A percentile compares a stretch with the other conserved stretches of the same genome.
Evolutionary conservation across 1,140 invertebrate species (phyloP).

Genomic region (Tigriopus japonicus): DNA sequence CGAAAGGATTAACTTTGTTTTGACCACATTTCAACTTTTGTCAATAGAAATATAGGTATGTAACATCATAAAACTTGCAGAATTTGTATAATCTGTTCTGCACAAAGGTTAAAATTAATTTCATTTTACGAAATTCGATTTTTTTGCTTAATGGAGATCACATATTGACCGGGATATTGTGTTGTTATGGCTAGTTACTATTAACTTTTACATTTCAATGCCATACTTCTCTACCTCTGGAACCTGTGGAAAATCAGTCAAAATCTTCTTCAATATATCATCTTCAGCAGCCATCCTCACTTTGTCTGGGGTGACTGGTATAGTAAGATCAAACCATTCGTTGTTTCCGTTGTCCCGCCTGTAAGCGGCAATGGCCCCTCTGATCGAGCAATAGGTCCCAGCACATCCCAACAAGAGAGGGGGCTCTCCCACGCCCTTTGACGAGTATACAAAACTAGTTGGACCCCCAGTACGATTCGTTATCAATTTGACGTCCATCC

Average conservation of each 20-base stretch:
- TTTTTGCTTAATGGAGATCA: too few species aligned
- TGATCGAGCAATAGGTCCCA: conserved; percentile 43
- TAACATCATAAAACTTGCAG: too few species aligned
- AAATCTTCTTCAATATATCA: background rate
- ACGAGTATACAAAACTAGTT: conserved; percentile 74
- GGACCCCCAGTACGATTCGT: conserved; percentile 71
- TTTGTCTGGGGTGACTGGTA: conserved; percentile 66
- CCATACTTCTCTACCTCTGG: too few species aligned
- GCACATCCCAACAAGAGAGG: conserved; percentile 76
- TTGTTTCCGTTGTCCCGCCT: conserved; percentile 42
- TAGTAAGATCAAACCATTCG: conserved; percentile 46
- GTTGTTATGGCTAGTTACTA: too few species aligned
- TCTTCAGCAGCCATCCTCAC: conserved; percentile 36
- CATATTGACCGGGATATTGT: too few species aligned
- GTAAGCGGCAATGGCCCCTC: conserved; percentile 59
- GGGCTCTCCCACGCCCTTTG: conserved; percentile 89
- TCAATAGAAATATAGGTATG: too few species aligned
- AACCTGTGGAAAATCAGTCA: background rate
- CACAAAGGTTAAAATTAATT: too few species aligned
- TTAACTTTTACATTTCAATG: too few species aligned
- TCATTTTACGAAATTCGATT: too few species aligned
- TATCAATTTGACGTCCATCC: conserved; percentile 79
- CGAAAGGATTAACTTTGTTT: too few species aligned
- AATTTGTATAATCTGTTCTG: too few species aligned
- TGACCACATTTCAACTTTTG: too few species aligned